Evolutionary conservation across 2,797 vertebrate genomes (phyloP), one percentile per base, ranked within the genome.

Genomic region (Coreius guichenoti): DNA sequence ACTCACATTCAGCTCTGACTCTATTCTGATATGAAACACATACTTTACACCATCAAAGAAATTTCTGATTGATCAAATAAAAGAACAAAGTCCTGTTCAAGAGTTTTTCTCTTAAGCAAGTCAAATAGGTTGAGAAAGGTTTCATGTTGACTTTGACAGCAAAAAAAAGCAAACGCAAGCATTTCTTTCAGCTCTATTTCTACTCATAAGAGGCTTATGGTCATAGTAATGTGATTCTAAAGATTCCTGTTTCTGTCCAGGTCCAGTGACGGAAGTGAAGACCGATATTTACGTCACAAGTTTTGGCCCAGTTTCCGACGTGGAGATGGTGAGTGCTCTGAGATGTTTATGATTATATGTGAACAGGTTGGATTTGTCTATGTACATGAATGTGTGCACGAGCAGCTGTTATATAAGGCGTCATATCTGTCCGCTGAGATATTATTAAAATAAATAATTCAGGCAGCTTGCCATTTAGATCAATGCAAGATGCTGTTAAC

Each of bases 251-350:
- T 36, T 83, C 36, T 77, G 39, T 86, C 85, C 87, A 99, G 98
- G 97, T 95, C 95, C 97, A 88, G 98, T 99, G 93, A 99, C 98
- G 77, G 98, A 99, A 94, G 98, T 99, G 89, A 99, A 99, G 96
- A 99, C 98, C 58, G 98, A 99, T 92, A 99, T 99, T 92, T 99
- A 99, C 87, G 98, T 99, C 92, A 99, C 98, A 88, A 99, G 98
- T 93, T 99, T 99, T 94, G 98, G 98, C 91, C 98, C 98, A 26
- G 98, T 99, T 90, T 99, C 98, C 88, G 98, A 99, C 93, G 98
- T 99, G 91, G 98, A 99, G 95, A 99, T 99, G 98, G 98, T 99
- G 97, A 33, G 96, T 95, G 29, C 68, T 69, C 29, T 8, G 11
- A 67, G 14, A 86, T 43, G 56, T 83, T 61, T 14, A 16, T 43